Evolutionary conservation across 2,888 invertebrate species (phyloP), one percentile per base, ranked within the genome.

Genomic region (Lysandra bellargus): DNA sequence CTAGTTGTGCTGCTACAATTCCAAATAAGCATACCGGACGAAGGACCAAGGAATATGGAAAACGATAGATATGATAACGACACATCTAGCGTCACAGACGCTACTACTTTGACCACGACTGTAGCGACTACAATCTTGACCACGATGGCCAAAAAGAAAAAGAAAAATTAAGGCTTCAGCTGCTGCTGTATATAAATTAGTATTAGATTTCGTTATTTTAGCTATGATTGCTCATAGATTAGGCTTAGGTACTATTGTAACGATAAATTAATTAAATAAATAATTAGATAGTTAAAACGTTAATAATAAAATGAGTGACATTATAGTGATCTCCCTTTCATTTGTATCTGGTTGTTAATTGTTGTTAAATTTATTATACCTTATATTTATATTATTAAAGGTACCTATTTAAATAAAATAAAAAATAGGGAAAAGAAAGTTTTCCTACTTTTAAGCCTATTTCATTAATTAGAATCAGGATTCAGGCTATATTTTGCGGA

Each of bases 1-100:
- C 88, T 97, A 82, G 97, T 97, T 30, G 97, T 97, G 49, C 87
- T 97, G 80, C 91, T 97, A 69, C 97, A 97, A 87, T 97, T 97
- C 90, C 97, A 97, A 91, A 97, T 97, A 81, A 97, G 97, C 86
- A 96, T 97, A 84, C 97, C 97, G 0, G 96, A 96, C 81, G 95
- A 95, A 2, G 86, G 83, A 49, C 88, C 86, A 73, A 82, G 61
- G 74, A 84, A 83, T 79, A 78, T 78, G 30, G 82, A 83, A 33
- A 85, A 86, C 0, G 86, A 86, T 1, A 79, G 82, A 1, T 60
- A 60, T 7, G 88, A 87, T 64, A 44, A 81, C 2, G 83, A 83
- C 9, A 81, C 82, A 37, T 81, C 84, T 1, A 80, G 84, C 5
- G 80, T 84, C 0, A 87, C 88, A 0, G 88, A 88, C 78, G 82